Percentiles rank a stretch among this genome's conserved stretches.
Conservation (phyloP, 1,140 invertebrate genomes). For the Eufriesea mexicana region DNA sequence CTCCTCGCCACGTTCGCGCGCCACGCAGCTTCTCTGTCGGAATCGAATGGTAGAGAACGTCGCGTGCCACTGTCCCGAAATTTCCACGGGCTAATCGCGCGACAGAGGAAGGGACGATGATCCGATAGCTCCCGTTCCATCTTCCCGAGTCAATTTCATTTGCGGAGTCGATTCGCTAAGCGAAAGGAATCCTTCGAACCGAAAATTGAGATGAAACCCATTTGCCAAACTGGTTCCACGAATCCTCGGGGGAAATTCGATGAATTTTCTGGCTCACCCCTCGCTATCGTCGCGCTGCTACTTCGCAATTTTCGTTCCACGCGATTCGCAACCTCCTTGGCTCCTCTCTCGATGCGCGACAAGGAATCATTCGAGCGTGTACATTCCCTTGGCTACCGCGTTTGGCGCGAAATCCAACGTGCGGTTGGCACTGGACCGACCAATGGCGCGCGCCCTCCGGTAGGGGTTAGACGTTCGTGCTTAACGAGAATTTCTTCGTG, state of each 20-base stretch:
- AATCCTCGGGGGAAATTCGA: conserved; percentile 50
- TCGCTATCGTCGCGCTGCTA: conserved; percentile 4
- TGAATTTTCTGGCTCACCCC: conserved; percentile 26
- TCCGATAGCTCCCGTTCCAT: neutral
- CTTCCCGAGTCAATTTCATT: conserved; percentile 23
- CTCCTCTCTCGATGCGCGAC: conserved; percentile 2
- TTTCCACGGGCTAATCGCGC: neutral
- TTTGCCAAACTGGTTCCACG: conserved; percentile 32
- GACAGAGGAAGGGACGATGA: neutral
- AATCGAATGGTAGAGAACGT: neutral
- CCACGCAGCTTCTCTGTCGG: neutral
- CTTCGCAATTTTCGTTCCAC: conserved; percentile 32
- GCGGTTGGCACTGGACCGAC: conserved; percentile 53
- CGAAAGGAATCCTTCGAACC: conserved; percentile 28
- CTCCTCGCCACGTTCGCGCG: too few relatives aligned
- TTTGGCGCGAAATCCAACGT: conserved; percentile 65
- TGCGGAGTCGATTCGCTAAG: neutral
- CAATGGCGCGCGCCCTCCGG: conserved; percentile 33
- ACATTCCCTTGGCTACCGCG: conserved; percentile 26
- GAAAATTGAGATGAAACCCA: conserved; percentile 41
- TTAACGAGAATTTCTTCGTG: conserved; percentile 57
- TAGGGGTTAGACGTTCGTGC: conserved; percentile 41
- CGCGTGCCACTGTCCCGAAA: neutral
- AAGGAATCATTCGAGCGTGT: conserved; percentile 35
- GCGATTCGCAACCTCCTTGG: neutral